A percentile compares a stretch with the other conserved stretches of the same genome.
Evolutionary conservation across 2,113 vertebrate genomes (phyloP).

Genomic region (Oreochromis tanganicae): DNA sequence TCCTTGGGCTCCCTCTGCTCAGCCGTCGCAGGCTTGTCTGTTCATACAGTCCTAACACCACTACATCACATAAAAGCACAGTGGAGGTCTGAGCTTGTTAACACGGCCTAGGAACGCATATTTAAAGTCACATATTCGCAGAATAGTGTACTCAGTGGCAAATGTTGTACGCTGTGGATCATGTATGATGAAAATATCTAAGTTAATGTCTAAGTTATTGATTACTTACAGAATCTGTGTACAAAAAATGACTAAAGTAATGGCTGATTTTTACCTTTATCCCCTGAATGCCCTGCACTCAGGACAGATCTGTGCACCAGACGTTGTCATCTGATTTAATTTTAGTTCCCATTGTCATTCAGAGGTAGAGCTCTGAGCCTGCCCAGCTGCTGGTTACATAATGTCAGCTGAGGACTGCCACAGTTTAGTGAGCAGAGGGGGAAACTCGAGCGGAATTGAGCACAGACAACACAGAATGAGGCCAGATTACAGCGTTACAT

Average conservation of each 20-base stretch:
- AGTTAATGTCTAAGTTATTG: background rate
- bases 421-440: conserved; percentile 36
- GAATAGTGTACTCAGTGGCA: background rate
- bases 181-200: background rate
- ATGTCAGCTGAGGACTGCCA: conserved; percentile 31
- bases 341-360: conserved; percentile 37
- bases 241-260: background rate
- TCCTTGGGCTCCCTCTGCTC: background rate
- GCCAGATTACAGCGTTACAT: conserved; percentile 32
- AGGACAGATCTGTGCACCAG: background rate
- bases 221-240: background rate
- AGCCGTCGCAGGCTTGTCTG: background rate
- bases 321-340: conserved; percentile 26
- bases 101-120: background rate
- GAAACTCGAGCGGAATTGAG: background rate
- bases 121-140: background rate
- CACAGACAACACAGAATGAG: conserved; percentile 2
- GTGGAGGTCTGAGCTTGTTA: background rate
- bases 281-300: background rate
- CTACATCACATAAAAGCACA: background rate
- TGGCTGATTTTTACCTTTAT: background rate
- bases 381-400: conserved; percentile 50
- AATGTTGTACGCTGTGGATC: background rate
- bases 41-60: background rate
- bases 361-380: conserved; percentile 13